Evolutionary conservation across 1,140 invertebrate species (phyloP).

Genomic region (Drosophila elegans): DNA sequence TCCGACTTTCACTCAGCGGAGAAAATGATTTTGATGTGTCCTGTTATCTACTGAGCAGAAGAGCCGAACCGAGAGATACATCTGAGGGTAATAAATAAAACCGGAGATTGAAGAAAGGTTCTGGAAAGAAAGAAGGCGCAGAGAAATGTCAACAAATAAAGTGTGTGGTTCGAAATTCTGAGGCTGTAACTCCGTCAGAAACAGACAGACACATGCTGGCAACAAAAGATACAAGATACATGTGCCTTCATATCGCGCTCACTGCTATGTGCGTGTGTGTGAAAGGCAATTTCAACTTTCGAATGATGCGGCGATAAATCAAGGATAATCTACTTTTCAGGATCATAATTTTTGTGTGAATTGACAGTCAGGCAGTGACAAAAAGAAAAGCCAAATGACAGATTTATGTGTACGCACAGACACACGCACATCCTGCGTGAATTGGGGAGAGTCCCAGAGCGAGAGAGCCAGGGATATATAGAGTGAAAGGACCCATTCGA

Average conservation of each 20-base stretch:
- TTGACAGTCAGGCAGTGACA: conserved; percentile 82
- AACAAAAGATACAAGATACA: conserved; percentile 76
- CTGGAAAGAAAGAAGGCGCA: conserved; percentile 34
- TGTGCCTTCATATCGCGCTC: conserved; percentile 11
- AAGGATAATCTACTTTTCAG: conserved; percentile 85
- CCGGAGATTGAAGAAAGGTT: conserved; percentile 54
- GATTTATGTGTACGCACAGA: conserved; percentile 82
- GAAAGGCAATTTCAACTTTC: conserved; percentile 78
- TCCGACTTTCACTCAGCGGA: conserved; percentile 71
- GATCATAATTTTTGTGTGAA: conserved; percentile 85
- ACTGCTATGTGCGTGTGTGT: conserved; percentile 22
- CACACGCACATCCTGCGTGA: conserved; percentile 39
- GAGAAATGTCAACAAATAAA: conserved; percentile 78
- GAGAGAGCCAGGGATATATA: not conserved
- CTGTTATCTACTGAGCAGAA: conserved; percentile 47
- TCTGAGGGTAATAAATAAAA: conserved; percentile 70
- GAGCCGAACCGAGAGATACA: conserved; percentile 34
- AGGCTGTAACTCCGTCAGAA: conserved; percentile 46
- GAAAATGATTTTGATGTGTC: conserved; percentile 71
- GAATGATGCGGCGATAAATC: conserved; percentile 84
- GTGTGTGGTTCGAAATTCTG: conserved; percentile 62
- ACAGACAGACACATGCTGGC: conserved; percentile 71
- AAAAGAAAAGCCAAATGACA: conserved; percentile 83
- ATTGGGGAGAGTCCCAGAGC: conserved; percentile 9
- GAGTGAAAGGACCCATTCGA: conserved; percentile 55